Evolutionary conservation across 37 sponge, comb jelly and placozoan species (phyloP), one percentile per base, ranked within the genome.

Genomic region (Sycon ciliatum): DNA sequence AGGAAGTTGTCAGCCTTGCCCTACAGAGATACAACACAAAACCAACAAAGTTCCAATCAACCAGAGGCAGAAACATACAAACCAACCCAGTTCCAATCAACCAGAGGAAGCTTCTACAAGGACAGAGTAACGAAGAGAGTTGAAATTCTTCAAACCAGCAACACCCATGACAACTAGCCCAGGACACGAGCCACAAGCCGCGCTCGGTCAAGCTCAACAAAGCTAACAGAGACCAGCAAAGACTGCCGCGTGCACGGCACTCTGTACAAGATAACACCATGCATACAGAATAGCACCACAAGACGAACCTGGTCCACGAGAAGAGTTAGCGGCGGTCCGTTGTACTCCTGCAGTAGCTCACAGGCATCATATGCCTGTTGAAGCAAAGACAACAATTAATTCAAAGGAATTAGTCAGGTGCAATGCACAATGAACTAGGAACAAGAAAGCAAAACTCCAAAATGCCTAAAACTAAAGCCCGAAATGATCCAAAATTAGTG

Each of bases 341-440:
- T 68, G 80, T 85, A 91, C 6, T 71, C 54, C 37, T 78, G 78
- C 0, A 83, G 85, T 20, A 91, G 81, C 64, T 91, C 86, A 7
- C 87, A 85, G 0, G 93, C 86, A 78, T 95, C 98, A 66, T 78
- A 95, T 69, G 78, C 64, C 79, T 78, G 69, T 58, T 60, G 24
- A 20, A 9, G 28, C 7, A 24, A 24, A 60, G 16, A 7, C 7
- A n/a, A 60, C 63, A 60, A 7, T 20, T 9, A 60, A 27, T 20
- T n/a, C 18, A 13, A 42, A 42, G 49, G 49, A 42, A 9, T 42
- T 18, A 42, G 49, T 42, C n/a, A n/a, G n/a, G n/a, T n/a, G n/a
- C n/a, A n/a, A n/a, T n/a, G n/a, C n/a, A n/a, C 9, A 16, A 46
- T 18, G 20, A 23, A 23, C 27, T 23, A n/a, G 20, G 26, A 60